phyloP scores from a whole-genome alignment of 2,797 vertebrate genomes.

The Pipistrellus kuhlii region DNA sequence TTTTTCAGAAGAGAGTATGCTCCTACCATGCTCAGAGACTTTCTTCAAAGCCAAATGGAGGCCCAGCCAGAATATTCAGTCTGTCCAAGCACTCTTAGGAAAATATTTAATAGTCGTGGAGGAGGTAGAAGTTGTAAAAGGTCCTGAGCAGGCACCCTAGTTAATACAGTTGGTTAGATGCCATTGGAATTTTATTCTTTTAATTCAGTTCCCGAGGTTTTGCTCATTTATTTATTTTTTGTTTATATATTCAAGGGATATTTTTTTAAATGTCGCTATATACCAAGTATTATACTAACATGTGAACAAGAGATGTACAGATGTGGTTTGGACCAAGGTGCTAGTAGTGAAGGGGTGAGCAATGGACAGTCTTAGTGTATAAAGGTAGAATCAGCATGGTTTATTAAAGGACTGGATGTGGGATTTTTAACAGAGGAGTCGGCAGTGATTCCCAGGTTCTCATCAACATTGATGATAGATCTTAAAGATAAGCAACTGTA shows the following conservation, averaged over 20 bases:
- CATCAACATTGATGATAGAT: neutral
- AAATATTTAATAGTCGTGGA: neutral
- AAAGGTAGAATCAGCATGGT: neutral
- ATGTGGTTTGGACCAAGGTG: neutral
- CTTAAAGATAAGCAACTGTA: neutral
- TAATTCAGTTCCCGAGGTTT: neutral
- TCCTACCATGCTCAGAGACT: neutral
- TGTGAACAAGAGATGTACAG: neutral
- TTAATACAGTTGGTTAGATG: neutral
- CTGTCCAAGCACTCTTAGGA: neutral
- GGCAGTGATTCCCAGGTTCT: neutral
- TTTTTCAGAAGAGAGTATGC: neutral
- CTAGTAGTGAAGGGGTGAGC: neutral
- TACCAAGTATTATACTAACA: neutral
- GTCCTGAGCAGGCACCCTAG: neutral
- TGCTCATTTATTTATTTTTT: neutral
- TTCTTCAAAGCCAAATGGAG: slow-evolving; percentile 37
- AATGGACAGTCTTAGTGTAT: neutral
- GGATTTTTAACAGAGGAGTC: neutral
- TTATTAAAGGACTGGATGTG: neutral
- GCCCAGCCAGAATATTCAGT: neutral
- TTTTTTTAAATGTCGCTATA: neutral
- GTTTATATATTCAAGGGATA: neutral
- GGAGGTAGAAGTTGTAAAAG: neutral
- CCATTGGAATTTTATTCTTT: slow-evolving; percentile 45